Conservation (phyloP, 1,140 invertebrate genomes). For the Anthonomus grandis region DNA sequence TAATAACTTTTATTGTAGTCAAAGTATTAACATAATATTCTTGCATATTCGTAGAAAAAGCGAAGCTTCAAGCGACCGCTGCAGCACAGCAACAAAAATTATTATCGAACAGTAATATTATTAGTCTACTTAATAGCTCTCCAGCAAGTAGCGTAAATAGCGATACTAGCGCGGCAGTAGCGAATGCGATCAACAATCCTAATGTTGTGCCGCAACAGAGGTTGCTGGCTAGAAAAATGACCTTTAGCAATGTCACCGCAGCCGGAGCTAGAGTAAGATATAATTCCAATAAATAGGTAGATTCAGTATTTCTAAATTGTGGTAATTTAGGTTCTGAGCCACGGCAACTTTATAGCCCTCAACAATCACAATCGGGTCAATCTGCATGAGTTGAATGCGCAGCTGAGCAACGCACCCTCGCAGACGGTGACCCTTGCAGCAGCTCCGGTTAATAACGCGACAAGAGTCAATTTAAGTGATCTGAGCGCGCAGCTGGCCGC, state of each 20-base stretch:
- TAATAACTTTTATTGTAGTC: too few species aligned
- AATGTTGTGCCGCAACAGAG: slow-evolving; percentile 41
- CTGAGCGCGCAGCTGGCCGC: slow-evolving; percentile 19
- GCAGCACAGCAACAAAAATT: slow-evolving; percentile 51
- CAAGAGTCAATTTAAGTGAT: slow-evolving; percentile 40
- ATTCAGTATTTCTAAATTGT: too few species aligned
- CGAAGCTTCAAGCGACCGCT: slow-evolving; percentile 43
- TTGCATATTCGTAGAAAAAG: slow-evolving; percentile 42
- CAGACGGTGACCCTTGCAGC: slow-evolving; percentile 43
- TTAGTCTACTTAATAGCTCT: slow-evolving; percentile 70
- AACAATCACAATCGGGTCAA: slow-evolving; percentile 45
- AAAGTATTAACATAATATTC: too few species aligned
- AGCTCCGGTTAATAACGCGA: slow-evolving; percentile 30
- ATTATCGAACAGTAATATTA: slow-evolving; percentile 48
- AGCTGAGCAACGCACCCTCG: slow-evolving; percentile 24
- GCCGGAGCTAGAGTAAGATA: slow-evolving; percentile 19
- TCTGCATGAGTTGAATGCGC: slow-evolving; percentile 38
- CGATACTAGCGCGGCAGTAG: slow-evolving; percentile 44
- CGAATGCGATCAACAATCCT: slow-evolving; percentile 46
- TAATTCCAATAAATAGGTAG: too few species aligned
- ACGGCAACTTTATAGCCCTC: slow-evolving; percentile 51
- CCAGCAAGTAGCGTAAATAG: slow-evolving; percentile 63
- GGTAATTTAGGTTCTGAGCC: slow-evolving; percentile 41
- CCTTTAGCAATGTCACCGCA: slow-evolving; percentile 39
- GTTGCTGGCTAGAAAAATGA: slow-evolving; percentile 43